phyloP scores from a whole-genome alignment of 92 coral and sea anemone genomes.

The Epizoanthus scotinus region DNA sequence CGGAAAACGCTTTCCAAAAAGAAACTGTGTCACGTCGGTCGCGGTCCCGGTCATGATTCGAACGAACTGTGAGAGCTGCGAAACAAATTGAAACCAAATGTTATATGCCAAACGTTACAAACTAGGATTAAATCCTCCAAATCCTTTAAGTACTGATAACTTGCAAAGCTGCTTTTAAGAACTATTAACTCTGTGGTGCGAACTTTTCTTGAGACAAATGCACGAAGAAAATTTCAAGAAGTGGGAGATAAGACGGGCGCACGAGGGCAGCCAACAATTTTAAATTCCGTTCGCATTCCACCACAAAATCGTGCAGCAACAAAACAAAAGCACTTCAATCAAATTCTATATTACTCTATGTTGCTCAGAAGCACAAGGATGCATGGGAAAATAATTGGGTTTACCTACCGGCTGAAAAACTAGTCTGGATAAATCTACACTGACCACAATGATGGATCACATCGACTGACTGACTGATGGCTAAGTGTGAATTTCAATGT shows the following conservation, averaged over 20 bases:
- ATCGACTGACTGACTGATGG: conserved; percentile 30
- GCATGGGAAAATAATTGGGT: conserved; percentile 3
- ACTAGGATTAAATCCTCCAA: neutral
- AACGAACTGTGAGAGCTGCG: neutral
- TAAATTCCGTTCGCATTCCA: neutral
- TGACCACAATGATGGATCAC: conserved; percentile 38
- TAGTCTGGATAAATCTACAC: too few species aligned
- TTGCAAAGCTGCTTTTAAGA: neutral
- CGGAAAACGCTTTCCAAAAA: conserved; percentile 78
- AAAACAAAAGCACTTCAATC: neutral
- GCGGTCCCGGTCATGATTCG: neutral
- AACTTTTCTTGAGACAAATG: neutral
- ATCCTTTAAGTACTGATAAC: conserved; percentile 2
- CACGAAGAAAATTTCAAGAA: neutral
- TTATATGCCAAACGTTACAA: conserved; percentile 9
- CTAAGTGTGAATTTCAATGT: conserved; percentile 21
- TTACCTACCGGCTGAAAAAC: conserved; percentile 5
- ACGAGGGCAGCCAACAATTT: neutral
- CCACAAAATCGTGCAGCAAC: neutral
- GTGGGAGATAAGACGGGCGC: neutral
- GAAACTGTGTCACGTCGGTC: conserved; percentile 65
- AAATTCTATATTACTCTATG: neutral
- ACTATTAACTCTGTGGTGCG: neutral
- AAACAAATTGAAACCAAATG: conserved; percentile 11
- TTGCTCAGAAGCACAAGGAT: neutral